Percentiles rank a stretch among this genome's conserved stretches.
These are phyloP conservation scores for Protobothrops mucrosquamatus DNA, from an alignment of 2,113 vertebrate genomes.

Conservation along the genomic window DNA sequence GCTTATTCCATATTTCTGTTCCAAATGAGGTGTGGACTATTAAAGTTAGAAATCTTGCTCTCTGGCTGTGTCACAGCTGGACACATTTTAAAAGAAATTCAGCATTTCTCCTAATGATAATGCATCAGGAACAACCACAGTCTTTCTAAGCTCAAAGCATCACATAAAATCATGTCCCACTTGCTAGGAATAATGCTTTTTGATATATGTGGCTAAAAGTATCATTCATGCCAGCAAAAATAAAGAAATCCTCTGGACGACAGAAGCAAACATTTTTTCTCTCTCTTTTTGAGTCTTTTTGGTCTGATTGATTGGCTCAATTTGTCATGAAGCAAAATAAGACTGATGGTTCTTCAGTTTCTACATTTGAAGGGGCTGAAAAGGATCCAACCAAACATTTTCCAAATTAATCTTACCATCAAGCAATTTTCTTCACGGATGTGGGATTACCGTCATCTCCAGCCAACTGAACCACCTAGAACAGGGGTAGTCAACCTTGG, in stretches of 20 bases:
- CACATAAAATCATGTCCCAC: neutral
- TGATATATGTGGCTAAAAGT: neutral
- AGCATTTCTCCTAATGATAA: neutral
- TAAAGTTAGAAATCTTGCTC: neutral
- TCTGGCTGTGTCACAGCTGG: neutral
- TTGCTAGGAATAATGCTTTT: neutral
- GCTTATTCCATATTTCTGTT: neutral
- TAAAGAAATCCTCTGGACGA: neutral
- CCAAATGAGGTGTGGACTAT: neutral
- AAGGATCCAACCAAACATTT: neutral
- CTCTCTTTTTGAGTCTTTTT: too few relatives aligned
- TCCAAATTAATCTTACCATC: neutral
- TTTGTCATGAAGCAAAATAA: neutral
- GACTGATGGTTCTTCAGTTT: neutral
- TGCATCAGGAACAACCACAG: neutral
- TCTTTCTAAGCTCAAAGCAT: neutral
- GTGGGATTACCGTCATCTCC: neutral
- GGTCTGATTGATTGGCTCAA: neutral
- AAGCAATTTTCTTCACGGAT: neutral
- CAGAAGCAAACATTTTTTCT: neutral
- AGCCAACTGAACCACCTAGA: neutral
- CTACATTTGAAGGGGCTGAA: neutral
- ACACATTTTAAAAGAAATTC: neutral
- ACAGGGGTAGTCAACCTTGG: too few relatives aligned
- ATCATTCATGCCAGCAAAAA: neutral